Evolutionary conservation across 2,113 vertebrate species (phyloP), one percentile per base, ranked within the genome.

Genomic region (Myxocyprinus asiaticus): DNA sequence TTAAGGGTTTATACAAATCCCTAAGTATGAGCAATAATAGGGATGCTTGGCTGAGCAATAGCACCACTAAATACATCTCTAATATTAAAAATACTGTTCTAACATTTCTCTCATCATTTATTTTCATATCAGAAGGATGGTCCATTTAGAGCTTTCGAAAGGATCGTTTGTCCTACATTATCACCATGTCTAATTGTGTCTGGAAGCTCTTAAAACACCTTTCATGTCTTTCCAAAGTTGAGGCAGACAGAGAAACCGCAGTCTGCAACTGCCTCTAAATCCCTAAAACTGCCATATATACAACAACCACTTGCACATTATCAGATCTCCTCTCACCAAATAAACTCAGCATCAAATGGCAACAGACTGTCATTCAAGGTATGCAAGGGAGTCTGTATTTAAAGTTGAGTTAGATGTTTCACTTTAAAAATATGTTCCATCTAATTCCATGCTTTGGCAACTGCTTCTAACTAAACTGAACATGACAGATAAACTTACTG

Each of bases 191-290:
- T 43, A 79, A 79, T 76, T 44, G 17, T 33, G 50, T 79, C 50
- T 70, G 45, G 43, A 69, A 76, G 77, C 61, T 65, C 47, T 79
- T 79, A 72, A 48, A 79, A 76, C 66, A 63, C 22, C 22, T 33
- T 1, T 33, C 22, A 53, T n/a, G n/a, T 67, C 45, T 70, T 67
- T 75, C 22, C 44, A 51, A 64, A 83, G 77, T 74, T 76, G 48
- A 79, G 48, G 43, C 42, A 33, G 66, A 58, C 3, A 50, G 17
- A 47, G 51, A 62, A 77, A 58, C 33, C 42, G 14, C 17, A 65
- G 43, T 7, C 17, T 43, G 47, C 12, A 76, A 65, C 48, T 14
- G 48, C 48, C 50, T 45, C 17, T 77, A 61, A 78, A 78, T 50
- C 64, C 43, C 14, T 77, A 45, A 68, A 78, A 48, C 64, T 59